Evolutionary conservation across 2,797 vertebrate species (phyloP), one percentile per base, ranked within the genome.

Genomic region (Sylvilagus floridanus): DNA sequence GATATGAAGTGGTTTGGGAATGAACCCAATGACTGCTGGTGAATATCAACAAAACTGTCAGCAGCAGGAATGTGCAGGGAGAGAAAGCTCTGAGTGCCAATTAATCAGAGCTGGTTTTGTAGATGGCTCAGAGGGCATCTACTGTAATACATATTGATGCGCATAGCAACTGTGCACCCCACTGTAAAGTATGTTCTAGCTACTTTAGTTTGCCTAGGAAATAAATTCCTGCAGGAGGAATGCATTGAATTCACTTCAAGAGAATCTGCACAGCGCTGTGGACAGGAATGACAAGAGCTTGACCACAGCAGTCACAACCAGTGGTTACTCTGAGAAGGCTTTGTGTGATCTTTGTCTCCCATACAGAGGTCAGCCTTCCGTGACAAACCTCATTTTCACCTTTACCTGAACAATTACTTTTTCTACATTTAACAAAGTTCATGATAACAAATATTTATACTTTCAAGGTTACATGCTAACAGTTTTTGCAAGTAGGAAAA

Each of bases 401-500:
- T 88, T 77, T 73, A 16, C 7, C 32, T 42, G n/a, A 77, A 69
- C 26, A 93, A 26, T 26, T 63, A 50, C 28, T 68, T 75, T 90
- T 88, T 73, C 75, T 82, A 24, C 19, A 47, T 35, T 93, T 88
- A 76, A 73, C 35, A 75, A 81, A 42, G 63, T 30, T 91, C 83
- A 52, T 0, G 42, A 6, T 22, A 89, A 69, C 35, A 90, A 63
- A 81, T 87, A 84, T 62, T 72, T 76, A 72, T 77, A 54, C 42
- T 62, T 91, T 72, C n/a, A 42, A 91, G 42, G n/a, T 91, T 75
- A 26, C 28, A 21, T 35, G 63, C 7, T 37, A 66, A 7, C 1
- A 72, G 47, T 72, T 65, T 96, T 92, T 94, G 65, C 83, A 82
- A 91, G 82, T 68, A 52, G 65, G 65, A 84, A 89, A 84, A 77